phyloP scores from a whole-genome alignment of 2,888 invertebrate species.

The Drosophila maculinotata region DNA sequence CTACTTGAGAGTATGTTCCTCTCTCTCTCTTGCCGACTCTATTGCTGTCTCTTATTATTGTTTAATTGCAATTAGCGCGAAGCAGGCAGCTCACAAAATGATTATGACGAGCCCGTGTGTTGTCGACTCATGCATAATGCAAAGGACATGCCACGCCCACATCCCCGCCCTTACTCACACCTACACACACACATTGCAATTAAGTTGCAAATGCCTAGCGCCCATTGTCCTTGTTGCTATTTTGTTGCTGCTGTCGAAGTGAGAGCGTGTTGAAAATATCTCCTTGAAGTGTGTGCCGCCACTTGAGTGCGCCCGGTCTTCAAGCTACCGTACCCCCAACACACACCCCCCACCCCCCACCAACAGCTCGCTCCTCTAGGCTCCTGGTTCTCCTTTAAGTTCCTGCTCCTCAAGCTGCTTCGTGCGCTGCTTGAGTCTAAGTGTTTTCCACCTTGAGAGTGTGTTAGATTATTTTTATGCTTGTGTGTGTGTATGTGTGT shows the following conservation, averaged over 20 bases:
- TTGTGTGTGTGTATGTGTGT: not conserved
- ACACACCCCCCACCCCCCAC: not conserved
- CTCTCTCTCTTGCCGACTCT: not conserved
- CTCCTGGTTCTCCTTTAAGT: constrained; percentile 7
- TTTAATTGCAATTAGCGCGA: constrained; percentile 79
- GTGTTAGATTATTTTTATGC: constrained; percentile 67
- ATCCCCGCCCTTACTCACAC: too few species aligned
- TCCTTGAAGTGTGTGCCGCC: constrained; percentile 69
- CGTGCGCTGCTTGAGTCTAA: constrained; percentile 52
- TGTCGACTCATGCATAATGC: constrained; percentile 71
- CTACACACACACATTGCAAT: constrained; percentile 61
- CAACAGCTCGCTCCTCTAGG: not conserved
- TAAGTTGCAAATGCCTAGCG: constrained; percentile 67
- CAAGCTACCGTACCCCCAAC: not conserved
- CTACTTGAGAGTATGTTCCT: not conserved
- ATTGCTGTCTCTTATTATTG: constrained; percentile 58
- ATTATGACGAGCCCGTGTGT: constrained; percentile 64
- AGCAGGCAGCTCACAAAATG: constrained; percentile 67
- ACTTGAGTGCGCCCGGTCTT: constrained; percentile 58
- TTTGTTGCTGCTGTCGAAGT: constrained; percentile 60
- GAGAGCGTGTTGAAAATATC: constrained; percentile 68
- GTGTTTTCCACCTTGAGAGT: constrained; percentile 59
- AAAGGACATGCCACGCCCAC: constrained; percentile 55
- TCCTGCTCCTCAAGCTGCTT: constrained; percentile 21
- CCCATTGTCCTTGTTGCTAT: constrained; percentile 69